A percentile compares a stretch with the other conserved stretches of the same genome.
Evolutionary conservation across 2,113 vertebrate species (phyloP).

Genomic region (Melozone crissalis): DNA sequence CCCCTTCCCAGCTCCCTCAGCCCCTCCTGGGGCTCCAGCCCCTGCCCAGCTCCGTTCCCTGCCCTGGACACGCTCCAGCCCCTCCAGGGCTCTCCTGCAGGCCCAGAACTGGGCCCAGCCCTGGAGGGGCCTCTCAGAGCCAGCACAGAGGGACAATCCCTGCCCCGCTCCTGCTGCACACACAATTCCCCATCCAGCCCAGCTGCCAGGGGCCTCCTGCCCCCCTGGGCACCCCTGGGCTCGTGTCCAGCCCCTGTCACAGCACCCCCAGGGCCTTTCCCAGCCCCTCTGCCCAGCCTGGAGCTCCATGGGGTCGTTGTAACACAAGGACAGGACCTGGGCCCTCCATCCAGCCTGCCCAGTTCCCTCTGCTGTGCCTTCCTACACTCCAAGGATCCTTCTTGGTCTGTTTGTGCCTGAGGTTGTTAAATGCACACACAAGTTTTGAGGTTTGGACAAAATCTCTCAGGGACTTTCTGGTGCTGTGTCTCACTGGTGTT

Average conservation of each 20-base stretch:
- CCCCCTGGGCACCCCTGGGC: not conserved
- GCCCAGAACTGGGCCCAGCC: no score
- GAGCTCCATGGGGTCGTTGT: fast-evolving
- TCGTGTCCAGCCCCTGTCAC: not conserved
- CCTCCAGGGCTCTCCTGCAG: no score
- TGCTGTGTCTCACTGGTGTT: not conserved
- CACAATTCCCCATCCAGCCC: not conserved
- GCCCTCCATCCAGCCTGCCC: not conserved
- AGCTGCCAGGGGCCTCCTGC: not conserved
- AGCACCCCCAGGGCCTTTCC: not conserved
- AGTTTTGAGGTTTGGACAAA: not conserved
- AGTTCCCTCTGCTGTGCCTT: not conserved
- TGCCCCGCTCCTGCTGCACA: no score
- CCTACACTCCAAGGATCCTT: not conserved
- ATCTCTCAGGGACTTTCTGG: not conserved
- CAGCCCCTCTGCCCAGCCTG: not conserved
- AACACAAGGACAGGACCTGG: not conserved
- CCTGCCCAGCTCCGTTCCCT: no score
- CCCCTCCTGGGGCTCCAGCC: no score
- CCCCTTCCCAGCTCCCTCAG: no score
- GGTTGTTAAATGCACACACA: fast-evolving
- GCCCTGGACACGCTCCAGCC: no score
- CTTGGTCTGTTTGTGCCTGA: not conserved
- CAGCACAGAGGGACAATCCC: no score
- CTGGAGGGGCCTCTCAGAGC: no score